Conservation (phyloP, 2,797 vertebrate genomes). For the Pangasius larnaudii region DNA sequence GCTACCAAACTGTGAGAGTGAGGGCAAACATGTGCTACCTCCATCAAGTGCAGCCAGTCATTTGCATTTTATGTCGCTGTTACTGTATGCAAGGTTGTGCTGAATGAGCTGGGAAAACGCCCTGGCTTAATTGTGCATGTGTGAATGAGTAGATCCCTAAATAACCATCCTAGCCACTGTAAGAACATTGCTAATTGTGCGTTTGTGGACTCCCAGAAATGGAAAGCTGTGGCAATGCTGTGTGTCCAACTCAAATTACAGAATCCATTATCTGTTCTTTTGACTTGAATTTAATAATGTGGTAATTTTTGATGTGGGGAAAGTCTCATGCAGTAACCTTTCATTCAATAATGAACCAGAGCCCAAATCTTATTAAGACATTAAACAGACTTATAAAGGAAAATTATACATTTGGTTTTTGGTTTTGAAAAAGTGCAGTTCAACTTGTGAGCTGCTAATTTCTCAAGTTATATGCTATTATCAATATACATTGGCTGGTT, state of each 20-base stretch:
- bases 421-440: neutral
- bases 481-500: neutral
- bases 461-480: neutral
- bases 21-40: neutral
- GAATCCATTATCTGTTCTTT: neutral
- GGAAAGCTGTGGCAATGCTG: neutral
- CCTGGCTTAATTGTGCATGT: neutral
- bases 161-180: neutral
- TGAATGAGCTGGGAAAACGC: constrained; percentile 10
- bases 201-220: neutral
- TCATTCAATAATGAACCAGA: neutral
- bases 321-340: neutral
- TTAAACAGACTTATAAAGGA: neutral
- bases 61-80: neutral
- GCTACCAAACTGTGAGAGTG: constrained; percentile 19
- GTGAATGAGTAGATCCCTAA: neutral
- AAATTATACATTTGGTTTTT: neutral
- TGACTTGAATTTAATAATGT: neutral
- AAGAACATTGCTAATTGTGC: neutral
- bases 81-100: neutral
- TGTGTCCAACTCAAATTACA: neutral
- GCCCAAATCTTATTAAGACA: neutral
- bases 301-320: neutral
- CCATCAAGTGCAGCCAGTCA: neutral
- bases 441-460: neutral